These are phyloP conservation scores for Trypoxylus dichotomus DNA, from an alignment of 1,140 invertebrate genomes.

Conservation along the genomic window DNA sequence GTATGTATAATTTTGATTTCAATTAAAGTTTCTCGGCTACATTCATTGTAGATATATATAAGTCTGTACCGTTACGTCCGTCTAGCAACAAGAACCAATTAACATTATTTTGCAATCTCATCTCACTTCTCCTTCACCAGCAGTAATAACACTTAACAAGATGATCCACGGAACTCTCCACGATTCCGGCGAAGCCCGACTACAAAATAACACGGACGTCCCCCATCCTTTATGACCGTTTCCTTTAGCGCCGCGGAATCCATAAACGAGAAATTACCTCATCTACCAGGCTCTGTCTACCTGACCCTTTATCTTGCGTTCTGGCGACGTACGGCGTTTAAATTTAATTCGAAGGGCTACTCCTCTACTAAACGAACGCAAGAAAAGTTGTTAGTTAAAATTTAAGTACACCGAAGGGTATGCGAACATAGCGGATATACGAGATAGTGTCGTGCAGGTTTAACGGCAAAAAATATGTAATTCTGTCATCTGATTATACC, in stretches of 20 bases:
- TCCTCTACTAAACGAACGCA: background rate
- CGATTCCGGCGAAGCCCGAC: background rate
- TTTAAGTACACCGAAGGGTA: background rate
- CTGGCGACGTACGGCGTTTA: background rate
- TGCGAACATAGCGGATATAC: background rate
- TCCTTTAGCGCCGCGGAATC: background rate
- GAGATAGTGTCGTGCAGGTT: background rate
- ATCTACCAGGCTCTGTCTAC: background rate
- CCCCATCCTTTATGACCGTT: background rate
- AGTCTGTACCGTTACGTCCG: background rate
- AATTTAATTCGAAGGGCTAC: conserved; percentile 23
- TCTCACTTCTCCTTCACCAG: conserved; percentile 1
- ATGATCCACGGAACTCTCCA: conserved; percentile 13
- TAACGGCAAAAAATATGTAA: background rate
- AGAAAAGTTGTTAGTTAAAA: conserved; percentile 19
- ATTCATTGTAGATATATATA: background rate
- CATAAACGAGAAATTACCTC: conserved; percentile 20
- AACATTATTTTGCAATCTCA: conserved; percentile 15
- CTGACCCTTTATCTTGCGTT: conserved; percentile 11
- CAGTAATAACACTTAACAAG: conserved; percentile 19
- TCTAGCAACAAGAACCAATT: conserved; percentile 12
- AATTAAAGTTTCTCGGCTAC: background rate
- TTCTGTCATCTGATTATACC: background rate
- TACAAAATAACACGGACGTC: background rate
- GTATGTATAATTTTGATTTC: background rate